A percentile compares a stretch with the other conserved stretches of the same genome.
These are phyloP conservation scores for Agrotis exclamationis DNA, from an alignment of 2,888 invertebrate species.

Conservation along the genomic window DNA sequence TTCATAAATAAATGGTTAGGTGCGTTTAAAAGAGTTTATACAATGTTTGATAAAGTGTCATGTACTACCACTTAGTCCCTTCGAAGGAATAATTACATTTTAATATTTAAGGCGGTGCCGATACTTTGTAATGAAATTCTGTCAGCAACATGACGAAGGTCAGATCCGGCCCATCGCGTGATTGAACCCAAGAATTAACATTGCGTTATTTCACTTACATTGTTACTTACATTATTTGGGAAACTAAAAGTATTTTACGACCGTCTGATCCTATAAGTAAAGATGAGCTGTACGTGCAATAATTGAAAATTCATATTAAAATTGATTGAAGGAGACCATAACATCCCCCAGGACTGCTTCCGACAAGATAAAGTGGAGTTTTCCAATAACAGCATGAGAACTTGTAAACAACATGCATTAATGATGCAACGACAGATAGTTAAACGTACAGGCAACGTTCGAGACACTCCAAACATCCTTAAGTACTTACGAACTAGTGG, in stretches of 20 bases:
- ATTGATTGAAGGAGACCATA: conserved; percentile 19
- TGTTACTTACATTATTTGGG: neutral
- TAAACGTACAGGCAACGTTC: conserved; percentile 49
- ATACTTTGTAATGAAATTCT: conserved; percentile 48
- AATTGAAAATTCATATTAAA: conserved; percentile 38
- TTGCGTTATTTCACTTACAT: conserved; percentile 19
- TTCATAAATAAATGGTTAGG: conserved; percentile 2
- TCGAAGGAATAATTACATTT: conserved; percentile 47
- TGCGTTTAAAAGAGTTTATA: conserved; percentile 4
- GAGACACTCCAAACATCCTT: conserved; percentile 58
- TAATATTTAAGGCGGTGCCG: conserved; percentile 42
- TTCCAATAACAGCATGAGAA: conserved; percentile 61
- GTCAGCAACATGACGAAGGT: conserved; percentile 57
- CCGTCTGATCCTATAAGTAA: neutral
- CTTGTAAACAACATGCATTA: conserved; percentile 66
- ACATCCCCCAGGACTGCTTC: conserved; percentile 14
- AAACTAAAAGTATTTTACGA: conserved; percentile 12
- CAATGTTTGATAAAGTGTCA: conserved; percentile 12
- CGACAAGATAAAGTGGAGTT: conserved; percentile 54
- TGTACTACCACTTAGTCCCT: conserved; percentile 15
- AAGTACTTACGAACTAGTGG: conserved; percentile 58
- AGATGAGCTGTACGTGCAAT: conserved; percentile 7
- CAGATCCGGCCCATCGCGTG: conserved; percentile 28
- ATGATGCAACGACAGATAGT: conserved; percentile 62
- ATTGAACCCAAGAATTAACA: conserved; percentile 29